Base-by-base conservation (phyloP, 2,888 invertebrate genomes). In the Archips xylosteana region DNA sequence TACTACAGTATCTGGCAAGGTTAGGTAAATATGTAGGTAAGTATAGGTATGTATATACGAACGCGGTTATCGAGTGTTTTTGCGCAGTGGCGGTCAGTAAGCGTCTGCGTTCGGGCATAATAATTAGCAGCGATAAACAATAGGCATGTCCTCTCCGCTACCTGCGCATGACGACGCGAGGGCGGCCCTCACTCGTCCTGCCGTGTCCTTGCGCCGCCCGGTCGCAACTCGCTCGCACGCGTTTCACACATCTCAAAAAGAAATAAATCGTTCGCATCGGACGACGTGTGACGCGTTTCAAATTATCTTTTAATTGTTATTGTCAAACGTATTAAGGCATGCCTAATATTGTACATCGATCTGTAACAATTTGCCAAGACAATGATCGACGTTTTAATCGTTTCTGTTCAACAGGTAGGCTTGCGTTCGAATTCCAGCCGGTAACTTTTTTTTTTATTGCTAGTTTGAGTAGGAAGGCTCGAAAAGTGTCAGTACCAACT, bases 51-150 rank as follows among this genome's bases (percentile, higher is more conserved):
- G n/a, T 12, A 2, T 54, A 23, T 9, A 5, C 9, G 8, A 42
- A 51, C 71, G 59, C 47, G 34, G 63, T 45, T 47, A 57, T 63
- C 54, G 79, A 72, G 78, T 83, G 87, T 89, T 91, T 91, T 92
- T 92, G 88, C 87, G 87, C 84, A 82, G 79, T 80, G 81, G 80
- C 83, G 83, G 83, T 70, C 74, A 69, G 70, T 76, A 87, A 79
- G 86, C 89, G 89, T 90, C 88, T 89, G 88, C 90, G 89, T 89
- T 89, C 89, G 83, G 87, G 92, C 90, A 92, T 94, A 91, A 92
- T 93, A 92, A 94, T 94, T 92, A 94, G 92, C 89, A 85, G 88
- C 89, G 89, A 91, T 92, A 92, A 94, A 94, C 94, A 94, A 94
- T 94, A 91, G 93, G 88, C 89, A 90, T 90, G 91, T 91, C 89